A percentile compares a stretch with the other conserved stretches of the same genome.
Evolutionary conservation across 2,797 vertebrate genomes (phyloP).

Genomic region (Periophthalmus magnuspinnatus): DNA sequence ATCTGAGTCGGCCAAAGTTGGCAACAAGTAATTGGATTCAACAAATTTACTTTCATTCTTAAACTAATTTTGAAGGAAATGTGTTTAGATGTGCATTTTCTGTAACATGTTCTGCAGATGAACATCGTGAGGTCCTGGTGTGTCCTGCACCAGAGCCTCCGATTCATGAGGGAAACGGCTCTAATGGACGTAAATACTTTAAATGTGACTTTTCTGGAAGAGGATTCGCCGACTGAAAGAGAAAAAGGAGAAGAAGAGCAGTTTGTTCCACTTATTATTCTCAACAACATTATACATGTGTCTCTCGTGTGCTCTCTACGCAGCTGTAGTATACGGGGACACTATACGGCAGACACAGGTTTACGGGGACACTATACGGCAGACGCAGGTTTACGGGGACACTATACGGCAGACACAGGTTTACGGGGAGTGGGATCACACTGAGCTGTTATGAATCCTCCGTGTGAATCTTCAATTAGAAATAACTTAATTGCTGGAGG

Average conservation of each 20-base stretch:
- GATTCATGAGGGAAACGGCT: no score
- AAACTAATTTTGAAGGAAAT: not conserved
- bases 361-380: not conserved
- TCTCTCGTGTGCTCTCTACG: no score
- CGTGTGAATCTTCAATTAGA: constrained; percentile 74
- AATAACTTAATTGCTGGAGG: constrained; percentile 74
- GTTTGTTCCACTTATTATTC: no score
- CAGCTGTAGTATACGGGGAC: no score
- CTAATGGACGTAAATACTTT: not conserved
- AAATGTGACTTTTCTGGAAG: not conserved
- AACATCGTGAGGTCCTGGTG: not conserved
- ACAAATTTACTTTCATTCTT: not conserved
- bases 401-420: no score
- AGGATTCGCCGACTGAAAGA: not conserved
- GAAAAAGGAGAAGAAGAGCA: no score
- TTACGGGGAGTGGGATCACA: not conserved
- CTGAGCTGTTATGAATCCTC: constrained; percentile 11
- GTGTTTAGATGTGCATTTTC: constrained; percentile 7
- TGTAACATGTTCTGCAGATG: not conserved
- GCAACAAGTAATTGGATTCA: not conserved
- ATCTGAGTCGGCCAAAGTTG: not conserved
- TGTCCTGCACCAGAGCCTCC: not conserved
- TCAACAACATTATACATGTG: no score
- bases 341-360: no score
- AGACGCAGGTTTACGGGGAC: not conserved